These are phyloP conservation scores for Oncopeltus fasciatus DNA, from an alignment of 1,140 invertebrate species.

Conservation along the genomic window DNA sequence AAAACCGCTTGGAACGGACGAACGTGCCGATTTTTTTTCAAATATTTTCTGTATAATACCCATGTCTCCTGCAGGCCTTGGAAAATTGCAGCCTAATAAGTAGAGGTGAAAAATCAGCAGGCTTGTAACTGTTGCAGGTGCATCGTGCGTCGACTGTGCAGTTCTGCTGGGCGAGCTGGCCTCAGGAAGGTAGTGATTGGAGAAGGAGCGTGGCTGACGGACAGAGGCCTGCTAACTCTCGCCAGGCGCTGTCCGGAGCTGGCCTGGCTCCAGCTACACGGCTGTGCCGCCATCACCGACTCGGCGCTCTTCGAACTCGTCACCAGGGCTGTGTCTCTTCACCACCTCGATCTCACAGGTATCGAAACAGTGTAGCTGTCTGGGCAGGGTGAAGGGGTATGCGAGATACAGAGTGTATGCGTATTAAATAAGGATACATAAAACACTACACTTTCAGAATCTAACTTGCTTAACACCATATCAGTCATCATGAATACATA, in stretches of 20 bases:
- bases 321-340: conserved; percentile 48
- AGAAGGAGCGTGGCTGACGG: conserved; percentile 58
- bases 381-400: too few relatives aligned
- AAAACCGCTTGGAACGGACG: too few relatives aligned
- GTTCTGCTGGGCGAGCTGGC: conserved; percentile 35
- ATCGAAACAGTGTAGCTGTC: too few relatives aligned
- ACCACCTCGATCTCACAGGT: conserved; percentile 62
- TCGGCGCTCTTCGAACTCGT: conserved; percentile 46
- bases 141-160: conserved; percentile 42
- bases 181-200: conserved; percentile 50
- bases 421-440: too few relatives aligned
- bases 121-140: conserved; percentile 28
- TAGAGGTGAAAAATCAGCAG: neutral
- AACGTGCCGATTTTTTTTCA: too few relatives aligned
- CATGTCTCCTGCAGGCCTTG: too few relatives aligned
- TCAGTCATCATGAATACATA: too few relatives aligned
- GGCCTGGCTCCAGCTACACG: conserved; percentile 52
- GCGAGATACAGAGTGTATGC: too few relatives aligned
- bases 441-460: too few relatives aligned
- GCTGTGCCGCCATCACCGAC: conserved; percentile 51
- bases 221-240: conserved; percentile 52
- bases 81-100: too few relatives aligned
- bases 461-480: too few relatives aligned
- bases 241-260: conserved; percentile 57
- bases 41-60: too few relatives aligned